Base-by-base conservation (phyloP, 2,797 vertebrate genomes). In the Micropoecilia bifurca region DNA sequence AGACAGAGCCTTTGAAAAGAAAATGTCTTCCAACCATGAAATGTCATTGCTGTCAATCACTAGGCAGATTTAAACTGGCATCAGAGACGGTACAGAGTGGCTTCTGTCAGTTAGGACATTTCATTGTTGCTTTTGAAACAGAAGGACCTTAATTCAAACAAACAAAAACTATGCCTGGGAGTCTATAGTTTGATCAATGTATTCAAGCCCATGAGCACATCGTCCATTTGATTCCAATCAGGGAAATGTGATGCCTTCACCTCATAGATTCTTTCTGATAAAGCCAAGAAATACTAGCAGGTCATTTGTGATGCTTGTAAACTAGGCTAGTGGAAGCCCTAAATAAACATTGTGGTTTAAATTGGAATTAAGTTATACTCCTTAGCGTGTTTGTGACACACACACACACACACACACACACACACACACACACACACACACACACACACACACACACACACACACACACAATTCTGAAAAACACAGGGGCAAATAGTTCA, bases 21-120 rank as follows among this genome's bases (percentile, higher is more conserved):
- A 89, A 53, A 92, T 87, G 84, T 83, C 89, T 91, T 50, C 80
- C 76, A 89, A 93, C 87, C 87, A 90, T 86, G 81, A 93, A 94
- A 95, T 94, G 93, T 90, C 87, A 28, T 75, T 13, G 82, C 91
- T 93, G 92, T 94, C 93, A 91, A 75, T 94, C 93, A 91, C 50
- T 16, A 69, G 68, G 30, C 73, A 87, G 81, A 92, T 92, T 80
- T 68, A 81, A 90, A 73, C 74, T 89, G 91, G 81, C 91, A 90
- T 50, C 25, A 25, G 74, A 57, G 78, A 83, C 78, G 87, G 84
- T 82, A 86, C 72, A 80, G 84, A 80, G 80, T 83, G 84, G 83
- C 87, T 79, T 74, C 75, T 80, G 83, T 87, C 85, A 66, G 47
- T 82, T 48, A 71, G 33, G 74, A 63, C 48, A 79, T 86, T 82